Evolutionary conservation across 2,888 invertebrate genomes (phyloP).

Genomic region (Amiota mariae): DNA sequence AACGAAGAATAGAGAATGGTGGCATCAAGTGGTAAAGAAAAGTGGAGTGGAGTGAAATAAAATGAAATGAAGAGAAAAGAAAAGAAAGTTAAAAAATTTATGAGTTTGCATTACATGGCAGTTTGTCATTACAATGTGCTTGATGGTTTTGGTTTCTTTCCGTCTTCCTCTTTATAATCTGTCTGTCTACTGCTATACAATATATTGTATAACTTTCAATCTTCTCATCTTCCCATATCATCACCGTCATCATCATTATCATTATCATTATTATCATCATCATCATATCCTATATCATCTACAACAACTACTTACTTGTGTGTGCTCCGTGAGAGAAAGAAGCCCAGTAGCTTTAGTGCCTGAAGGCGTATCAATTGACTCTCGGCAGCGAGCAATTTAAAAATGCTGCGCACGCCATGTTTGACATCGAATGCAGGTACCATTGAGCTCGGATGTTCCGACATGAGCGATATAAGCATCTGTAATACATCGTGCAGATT

Average conservation of each 20-base stretch:
- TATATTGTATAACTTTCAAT: too few relatives aligned
- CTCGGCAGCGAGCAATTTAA: slow-evolving; percentile 95
- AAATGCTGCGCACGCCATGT: slow-evolving; percentile 96
- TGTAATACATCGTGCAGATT: slow-evolving; percentile 98
- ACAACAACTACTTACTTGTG: slow-evolving; percentile 85
- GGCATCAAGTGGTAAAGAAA: slow-evolving; percentile 25
- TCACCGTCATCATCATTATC: background rate
- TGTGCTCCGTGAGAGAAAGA: slow-evolving; percentile 97
- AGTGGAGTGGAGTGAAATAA: too few relatives aligned
- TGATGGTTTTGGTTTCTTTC: background rate
- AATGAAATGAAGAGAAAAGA: too few relatives aligned
- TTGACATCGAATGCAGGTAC: slow-evolving; percentile 99
- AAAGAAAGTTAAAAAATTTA: slow-evolving; percentile 41
- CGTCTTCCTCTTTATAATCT: background rate
- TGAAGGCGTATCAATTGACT: slow-evolving; percentile 97
- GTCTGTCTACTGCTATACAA: background rate
- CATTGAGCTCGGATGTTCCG: slow-evolving; percentile 98
- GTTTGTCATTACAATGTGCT: slow-evolving; percentile 38
- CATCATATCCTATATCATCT: background rate
- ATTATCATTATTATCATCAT: too few relatives aligned
- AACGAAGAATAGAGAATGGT: background rate
- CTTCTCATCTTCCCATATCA: background rate
- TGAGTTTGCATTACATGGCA: slow-evolving; percentile 48
- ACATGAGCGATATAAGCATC: slow-evolving; percentile 97
- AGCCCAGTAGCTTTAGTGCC: slow-evolving; percentile 96